Percentiles rank a stretch among this genome's conserved stretches.
Evolutionary conservation across 35 echinoderm and acorn worm genomes (phyloP).

Genomic region (Strongylocentrotus purpuratus): DNA sequence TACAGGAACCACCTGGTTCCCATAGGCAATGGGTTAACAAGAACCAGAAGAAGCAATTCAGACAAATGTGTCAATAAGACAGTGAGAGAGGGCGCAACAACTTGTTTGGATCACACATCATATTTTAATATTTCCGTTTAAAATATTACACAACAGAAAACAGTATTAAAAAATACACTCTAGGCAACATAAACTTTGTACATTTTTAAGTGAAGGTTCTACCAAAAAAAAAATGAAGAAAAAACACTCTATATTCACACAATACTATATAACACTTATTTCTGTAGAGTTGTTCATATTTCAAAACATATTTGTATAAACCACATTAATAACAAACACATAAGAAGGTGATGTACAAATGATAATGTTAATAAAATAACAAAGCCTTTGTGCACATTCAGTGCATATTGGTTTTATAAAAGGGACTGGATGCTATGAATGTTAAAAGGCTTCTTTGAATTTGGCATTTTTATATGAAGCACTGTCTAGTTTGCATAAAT

Average conservation of each 20-base stretch:
- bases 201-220: slow-evolving; percentile 11
- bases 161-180: slow-evolving; percentile 41
- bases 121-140: slow-evolving; percentile 44
- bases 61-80: neutral
- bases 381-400: neutral
- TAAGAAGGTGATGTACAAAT: neutral
- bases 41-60: neutral
- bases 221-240: slow-evolving; percentile 15
- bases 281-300: slow-evolving; percentile 20
- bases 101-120: slow-evolving; percentile 9
- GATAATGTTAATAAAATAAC: neutral
- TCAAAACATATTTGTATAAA: slow-evolving; percentile 21
- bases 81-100: neutral
- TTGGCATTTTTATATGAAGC: neutral
- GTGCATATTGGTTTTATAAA: neutral
- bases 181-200: slow-evolving; percentile 24
- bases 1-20: too few species aligned
- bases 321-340: neutral
- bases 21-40: too few species aligned
- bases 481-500: too few species aligned
- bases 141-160: slow-evolving; percentile 37
- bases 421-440: neutral
- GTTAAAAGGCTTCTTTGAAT: neutral
- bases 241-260: slow-evolving; percentile 36
- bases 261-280: slow-evolving; percentile 22